A percentile compares a stretch with the other conserved stretches of the same genome.
Evolutionary conservation across 2,797 vertebrate genomes (phyloP).

Genomic region (Tangara arthus): DNA sequence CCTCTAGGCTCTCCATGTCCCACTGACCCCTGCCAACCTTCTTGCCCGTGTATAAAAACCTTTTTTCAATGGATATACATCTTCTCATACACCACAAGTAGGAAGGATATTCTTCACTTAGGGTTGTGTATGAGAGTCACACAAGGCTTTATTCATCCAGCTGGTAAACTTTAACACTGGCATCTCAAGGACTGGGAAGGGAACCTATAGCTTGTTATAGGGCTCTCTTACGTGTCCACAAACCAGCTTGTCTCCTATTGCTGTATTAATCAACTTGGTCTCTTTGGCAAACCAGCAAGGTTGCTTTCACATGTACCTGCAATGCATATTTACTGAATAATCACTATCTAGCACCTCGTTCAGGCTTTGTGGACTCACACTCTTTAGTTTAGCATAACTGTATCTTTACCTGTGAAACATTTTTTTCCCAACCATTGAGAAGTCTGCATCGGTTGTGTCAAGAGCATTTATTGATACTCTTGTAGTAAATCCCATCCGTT

Average conservation of each 20-base stretch:
- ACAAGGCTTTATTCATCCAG: not conserved
- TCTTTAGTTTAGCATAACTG: not conserved
- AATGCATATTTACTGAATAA: not conserved
- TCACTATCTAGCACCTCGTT: not conserved
- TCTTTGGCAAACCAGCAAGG: not conserved
- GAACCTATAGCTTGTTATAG: not conserved
- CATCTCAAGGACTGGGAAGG: not conserved
- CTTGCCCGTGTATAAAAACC: not conserved
- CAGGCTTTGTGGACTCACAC: not conserved
- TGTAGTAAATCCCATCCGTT: not conserved
- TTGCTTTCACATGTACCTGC: not conserved
- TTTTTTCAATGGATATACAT: not conserved
- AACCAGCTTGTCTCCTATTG: not conserved
- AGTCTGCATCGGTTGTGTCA: not conserved
- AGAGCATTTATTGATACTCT: constrained; percentile 63
- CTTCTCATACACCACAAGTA: not conserved
- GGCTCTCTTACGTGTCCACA: not conserved
- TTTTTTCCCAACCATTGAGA: not conserved
- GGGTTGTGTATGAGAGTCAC: not conserved
- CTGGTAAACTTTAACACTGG: not conserved
- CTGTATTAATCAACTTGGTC: not conserved
- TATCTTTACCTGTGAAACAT: not conserved
- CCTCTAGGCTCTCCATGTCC: not conserved
- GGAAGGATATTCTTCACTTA: not conserved
- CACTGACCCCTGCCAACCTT: not conserved